phyloP scores from a whole-genome alignment of 2,797 vertebrate genomes.

The Hylomyscus alleni region DNA sequence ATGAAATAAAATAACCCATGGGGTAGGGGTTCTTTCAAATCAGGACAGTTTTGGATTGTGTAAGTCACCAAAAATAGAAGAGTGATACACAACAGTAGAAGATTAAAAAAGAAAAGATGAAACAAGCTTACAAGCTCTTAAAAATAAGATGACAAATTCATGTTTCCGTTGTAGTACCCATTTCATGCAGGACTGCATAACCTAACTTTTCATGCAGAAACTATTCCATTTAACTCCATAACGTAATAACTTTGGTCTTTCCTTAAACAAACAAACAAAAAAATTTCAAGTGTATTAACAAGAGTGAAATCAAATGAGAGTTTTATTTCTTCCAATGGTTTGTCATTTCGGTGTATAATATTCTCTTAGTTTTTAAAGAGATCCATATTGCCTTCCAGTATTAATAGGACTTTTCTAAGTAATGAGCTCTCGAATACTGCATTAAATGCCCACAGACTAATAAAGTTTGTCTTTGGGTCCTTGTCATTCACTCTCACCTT shows the following conservation, averaged over 20 bases:
- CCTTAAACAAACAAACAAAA: neutral
- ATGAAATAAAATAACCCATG: conserved; percentile 68
- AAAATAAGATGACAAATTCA: neutral
- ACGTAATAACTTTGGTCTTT: conserved; percentile 2
- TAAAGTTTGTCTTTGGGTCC: conserved; percentile 9
- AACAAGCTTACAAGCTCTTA: neutral
- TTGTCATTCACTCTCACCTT: neutral
- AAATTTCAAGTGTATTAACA: neutral
- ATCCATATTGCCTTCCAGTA: neutral
- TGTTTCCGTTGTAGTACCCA: neutral
- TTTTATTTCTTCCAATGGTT: neutral
- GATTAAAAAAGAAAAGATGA: neutral
- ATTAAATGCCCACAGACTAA: neutral
- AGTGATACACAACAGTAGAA: neutral
- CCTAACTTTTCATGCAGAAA: conserved; percentile 12
- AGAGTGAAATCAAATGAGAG: neutral
- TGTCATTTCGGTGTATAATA: neutral
- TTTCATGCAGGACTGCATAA: neutral
- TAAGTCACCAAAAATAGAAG: conserved; percentile 13
- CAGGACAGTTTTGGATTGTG: conserved; percentile 60
- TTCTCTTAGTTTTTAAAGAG: neutral
- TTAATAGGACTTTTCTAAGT: neutral
- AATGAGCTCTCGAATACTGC: neutral
- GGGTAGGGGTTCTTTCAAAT: conserved; percentile 68
- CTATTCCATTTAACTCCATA: neutral